Conservation (phyloP, 2,888 invertebrate species). For the Carcina quercana region DNA sequence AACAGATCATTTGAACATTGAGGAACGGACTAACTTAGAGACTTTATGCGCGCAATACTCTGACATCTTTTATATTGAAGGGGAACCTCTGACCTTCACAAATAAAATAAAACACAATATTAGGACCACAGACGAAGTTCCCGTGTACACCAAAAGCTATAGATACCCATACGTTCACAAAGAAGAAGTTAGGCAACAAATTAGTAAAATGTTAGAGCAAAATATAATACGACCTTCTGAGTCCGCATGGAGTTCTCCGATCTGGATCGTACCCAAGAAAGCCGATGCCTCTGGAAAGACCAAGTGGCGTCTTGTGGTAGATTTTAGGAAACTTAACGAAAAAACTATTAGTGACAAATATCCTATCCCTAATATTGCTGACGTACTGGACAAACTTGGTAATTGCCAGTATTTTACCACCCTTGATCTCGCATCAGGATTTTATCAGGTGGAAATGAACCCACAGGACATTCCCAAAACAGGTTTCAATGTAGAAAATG, state of each 20-base stretch:
- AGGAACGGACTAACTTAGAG: constrained; percentile 5
- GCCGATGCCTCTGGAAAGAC: constrained; percentile 1
- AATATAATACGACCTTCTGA: constrained; percentile 6
- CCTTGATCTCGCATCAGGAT: constrained; percentile 11
- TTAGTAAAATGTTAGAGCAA: constrained; percentile 6
- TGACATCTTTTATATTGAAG: constrained; percentile 7
- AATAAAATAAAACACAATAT: constrained; percentile 9
- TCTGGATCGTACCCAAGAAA: constrained; percentile 10
- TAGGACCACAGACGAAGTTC: constrained; percentile 6
- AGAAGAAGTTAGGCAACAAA: constrained; percentile 6
- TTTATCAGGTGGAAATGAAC: constrained; percentile 7
- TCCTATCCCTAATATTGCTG: constrained; percentile 3
- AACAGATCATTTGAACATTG: constrained; percentile 1
- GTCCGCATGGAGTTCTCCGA: constrained; percentile 9
- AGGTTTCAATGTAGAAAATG: constrained; percentile 6
- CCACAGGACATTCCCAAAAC: constrained; percentile 13
- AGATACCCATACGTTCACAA: constrained; percentile 5
- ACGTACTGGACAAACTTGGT: constrained; percentile 5
- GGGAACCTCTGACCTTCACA: constrained; percentile 10
- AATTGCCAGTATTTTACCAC: constrained; percentile 9
- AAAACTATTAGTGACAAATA: constrained; percentile 3
- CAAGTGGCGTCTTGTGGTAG: constrained; percentile 11
- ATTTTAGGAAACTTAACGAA: constrained; percentile 4
- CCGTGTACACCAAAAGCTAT: constrained; percentile 7
- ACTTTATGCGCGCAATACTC: constrained; percentile 8